Evolutionary conservation across 2,797 vertebrate genomes (phyloP).

Genomic region (Tachyglossus aculeatus): DNA sequence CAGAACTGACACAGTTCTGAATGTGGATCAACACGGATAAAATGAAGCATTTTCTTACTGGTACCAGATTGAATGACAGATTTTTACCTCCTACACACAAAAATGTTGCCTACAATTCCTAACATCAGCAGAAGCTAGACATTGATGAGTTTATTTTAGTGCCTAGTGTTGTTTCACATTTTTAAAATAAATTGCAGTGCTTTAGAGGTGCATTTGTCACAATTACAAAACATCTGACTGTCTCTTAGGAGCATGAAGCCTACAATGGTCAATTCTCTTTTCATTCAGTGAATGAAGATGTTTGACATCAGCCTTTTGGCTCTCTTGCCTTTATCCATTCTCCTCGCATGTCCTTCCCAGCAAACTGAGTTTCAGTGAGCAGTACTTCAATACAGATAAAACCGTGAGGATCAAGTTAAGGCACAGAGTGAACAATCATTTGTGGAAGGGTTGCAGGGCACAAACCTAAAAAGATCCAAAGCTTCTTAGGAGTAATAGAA

Average conservation of each 20-base stretch:
- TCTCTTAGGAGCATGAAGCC: slow-evolving; percentile 10
- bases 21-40: slow-evolving; percentile 46
- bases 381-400: too few relatives aligned
- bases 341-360: too few relatives aligned
- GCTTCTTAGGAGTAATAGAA: too few relatives aligned
- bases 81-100: slow-evolving; percentile 50
- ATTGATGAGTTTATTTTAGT: slow-evolving; percentile 54
- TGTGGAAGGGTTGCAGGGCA: too few relatives aligned
- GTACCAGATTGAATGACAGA: slow-evolving; percentile 58
- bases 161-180: slow-evolving; percentile 5
- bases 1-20: slow-evolving; percentile 44
- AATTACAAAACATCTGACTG: background rate
- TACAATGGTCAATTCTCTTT: slow-evolving; percentile 17
- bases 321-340: too few relatives aligned
- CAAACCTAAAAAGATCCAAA: too few relatives aligned
- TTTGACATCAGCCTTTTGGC: too few relatives aligned
- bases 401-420: too few relatives aligned
- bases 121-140: slow-evolving; percentile 36
- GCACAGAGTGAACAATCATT: too few relatives aligned
- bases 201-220: slow-evolving; percentile 18
- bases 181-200: slow-evolving; percentile 15
- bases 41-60: slow-evolving; percentile 33
- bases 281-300: slow-evolving; percentile 6
- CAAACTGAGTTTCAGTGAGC: too few relatives aligned
- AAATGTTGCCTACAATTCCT: slow-evolving; percentile 50